Percentiles rank a stretch among this genome's conserved stretches.
Evolutionary conservation across 30 jellyfish, hydroid and myxozoan species (phyloP).

Genomic region (Chrysaora quinquecirrha): DNA sequence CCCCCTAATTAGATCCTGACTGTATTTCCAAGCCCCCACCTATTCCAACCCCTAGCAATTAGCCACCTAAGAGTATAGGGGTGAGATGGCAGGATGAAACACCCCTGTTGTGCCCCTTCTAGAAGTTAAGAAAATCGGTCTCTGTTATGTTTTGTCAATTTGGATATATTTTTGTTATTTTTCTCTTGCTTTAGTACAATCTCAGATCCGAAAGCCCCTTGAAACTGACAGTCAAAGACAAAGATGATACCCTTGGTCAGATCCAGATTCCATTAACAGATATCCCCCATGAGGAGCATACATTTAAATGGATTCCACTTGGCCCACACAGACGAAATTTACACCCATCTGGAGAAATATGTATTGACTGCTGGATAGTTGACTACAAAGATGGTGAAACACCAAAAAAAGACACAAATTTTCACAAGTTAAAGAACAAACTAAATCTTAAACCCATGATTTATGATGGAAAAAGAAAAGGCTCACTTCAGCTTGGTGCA

Average conservation of each 20-base stretch:
- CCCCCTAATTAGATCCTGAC: too few species aligned
- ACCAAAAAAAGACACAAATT: constrained; percentile 42
- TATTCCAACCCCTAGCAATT: too few species aligned
- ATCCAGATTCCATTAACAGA: constrained; percentile 76
- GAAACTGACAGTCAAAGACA: constrained; percentile 86
- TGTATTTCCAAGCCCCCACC: too few species aligned
- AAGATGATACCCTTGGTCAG: constrained; percentile 91
- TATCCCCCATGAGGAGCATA: constrained; percentile 90
- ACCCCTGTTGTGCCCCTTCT: too few species aligned
- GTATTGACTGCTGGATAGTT: constrained; percentile 92
- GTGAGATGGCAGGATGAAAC: too few species aligned
- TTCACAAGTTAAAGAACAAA: constrained; percentile 52
- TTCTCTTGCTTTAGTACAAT: constrained; percentile 73
- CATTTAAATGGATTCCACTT: constrained; percentile 80
- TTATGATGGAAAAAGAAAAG: constrained; percentile 45
- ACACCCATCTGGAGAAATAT: constrained; percentile 85
- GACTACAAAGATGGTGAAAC: constrained; percentile 69
- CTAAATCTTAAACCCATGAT: constrained; percentile 34
- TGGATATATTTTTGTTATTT: too few species aligned
- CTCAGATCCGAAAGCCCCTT: constrained; percentile 80
- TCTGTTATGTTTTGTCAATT: too few species aligned
- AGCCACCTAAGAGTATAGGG: too few species aligned
- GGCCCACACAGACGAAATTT: constrained; percentile 88
- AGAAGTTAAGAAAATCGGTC: too few species aligned
- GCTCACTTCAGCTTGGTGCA: constrained; percentile 66